These are phyloP conservation scores for Rhamnusium bicolor DNA, from an alignment of 2,888 invertebrate genomes.

Conservation along the genomic window DNA sequence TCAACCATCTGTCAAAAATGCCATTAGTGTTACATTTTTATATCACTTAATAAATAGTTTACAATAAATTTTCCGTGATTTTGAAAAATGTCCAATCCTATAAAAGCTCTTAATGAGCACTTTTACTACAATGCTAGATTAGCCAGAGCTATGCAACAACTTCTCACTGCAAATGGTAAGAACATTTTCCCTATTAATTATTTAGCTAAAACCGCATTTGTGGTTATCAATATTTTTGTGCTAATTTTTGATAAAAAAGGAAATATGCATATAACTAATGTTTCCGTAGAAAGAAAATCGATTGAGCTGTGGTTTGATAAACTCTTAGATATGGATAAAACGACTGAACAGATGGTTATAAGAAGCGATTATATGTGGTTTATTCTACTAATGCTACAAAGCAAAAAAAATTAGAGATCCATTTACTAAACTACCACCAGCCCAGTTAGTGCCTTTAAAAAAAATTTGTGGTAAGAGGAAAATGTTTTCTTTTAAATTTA, in stretches of 20 bases:
- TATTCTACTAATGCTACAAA: constrained; percentile 69
- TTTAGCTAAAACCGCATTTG: not conserved
- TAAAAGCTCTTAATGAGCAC: constrained; percentile 66
- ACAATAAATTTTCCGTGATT: constrained; percentile 11
- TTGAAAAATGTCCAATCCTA: constrained; percentile 33
- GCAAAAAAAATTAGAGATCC: constrained; percentile 66
- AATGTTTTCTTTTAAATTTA: too few species aligned
- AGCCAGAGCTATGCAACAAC: constrained; percentile 67
- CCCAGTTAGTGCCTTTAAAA: constrained; percentile 63
- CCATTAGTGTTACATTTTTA: not conserved
- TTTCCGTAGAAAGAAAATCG: constrained; percentile 57
- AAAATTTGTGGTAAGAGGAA: constrained; percentile 64
- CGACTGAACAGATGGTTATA: constrained; percentile 62
- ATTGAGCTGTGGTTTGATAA: constrained; percentile 68
- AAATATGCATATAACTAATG: not conserved
- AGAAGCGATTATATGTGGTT: constrained; percentile 71
- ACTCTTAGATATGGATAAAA: constrained; percentile 63
- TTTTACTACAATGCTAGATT: constrained; percentile 69
- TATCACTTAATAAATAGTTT: not conserved
- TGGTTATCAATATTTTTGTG: not conserved
- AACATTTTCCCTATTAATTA: not conserved
- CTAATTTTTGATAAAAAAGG: not conserved
- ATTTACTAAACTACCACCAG: constrained; percentile 64
- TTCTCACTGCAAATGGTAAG: constrained; percentile 65
- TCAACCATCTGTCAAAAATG: constrained; percentile 15